Percentiles rank a stretch among this genome's conserved stretches.
phyloP scores from a whole-genome alignment of 2,797 vertebrate species.

The Falco concolor region DNA sequence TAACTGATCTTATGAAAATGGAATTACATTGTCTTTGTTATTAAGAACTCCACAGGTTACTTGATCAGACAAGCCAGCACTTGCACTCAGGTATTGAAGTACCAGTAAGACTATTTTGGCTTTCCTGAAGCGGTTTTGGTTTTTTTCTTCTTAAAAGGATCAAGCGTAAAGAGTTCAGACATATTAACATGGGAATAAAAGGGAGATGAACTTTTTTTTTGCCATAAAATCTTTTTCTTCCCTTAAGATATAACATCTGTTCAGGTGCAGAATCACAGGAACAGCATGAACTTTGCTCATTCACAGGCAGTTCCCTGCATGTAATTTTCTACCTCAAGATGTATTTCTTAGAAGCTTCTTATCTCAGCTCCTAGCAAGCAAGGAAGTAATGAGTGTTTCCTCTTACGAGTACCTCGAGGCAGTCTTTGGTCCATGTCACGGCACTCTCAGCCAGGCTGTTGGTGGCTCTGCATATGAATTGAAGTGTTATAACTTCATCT shows the following conservation, averaged over 20 bases:
- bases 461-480: background rate
- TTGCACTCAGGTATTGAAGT: conserved; percentile 16
- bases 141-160: background rate
- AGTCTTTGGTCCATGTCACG: background rate
- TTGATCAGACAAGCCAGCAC: conserved; percentile 47
- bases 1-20: background rate
- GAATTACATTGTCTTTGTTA: conserved; percentile 4
- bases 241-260: background rate
- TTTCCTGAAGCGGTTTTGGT: background rate
- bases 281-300: background rate
- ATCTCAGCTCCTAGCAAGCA: background rate
- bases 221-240: background rate
- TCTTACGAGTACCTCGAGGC: background rate
- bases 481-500: background rate
- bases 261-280: background rate
- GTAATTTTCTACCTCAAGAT: background rate
- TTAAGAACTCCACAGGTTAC: conserved; percentile 12
- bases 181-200: background rate
- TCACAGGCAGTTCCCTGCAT: background rate
- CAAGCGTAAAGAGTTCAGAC: background rate
- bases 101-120: background rate
- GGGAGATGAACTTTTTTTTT: background rate
- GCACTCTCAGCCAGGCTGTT: background rate
- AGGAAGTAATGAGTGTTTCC: background rate
- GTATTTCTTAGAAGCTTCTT: background rate